Conservation (phyloP, 2,113 vertebrate species). For the Megaptera novaeangliae region DNA sequence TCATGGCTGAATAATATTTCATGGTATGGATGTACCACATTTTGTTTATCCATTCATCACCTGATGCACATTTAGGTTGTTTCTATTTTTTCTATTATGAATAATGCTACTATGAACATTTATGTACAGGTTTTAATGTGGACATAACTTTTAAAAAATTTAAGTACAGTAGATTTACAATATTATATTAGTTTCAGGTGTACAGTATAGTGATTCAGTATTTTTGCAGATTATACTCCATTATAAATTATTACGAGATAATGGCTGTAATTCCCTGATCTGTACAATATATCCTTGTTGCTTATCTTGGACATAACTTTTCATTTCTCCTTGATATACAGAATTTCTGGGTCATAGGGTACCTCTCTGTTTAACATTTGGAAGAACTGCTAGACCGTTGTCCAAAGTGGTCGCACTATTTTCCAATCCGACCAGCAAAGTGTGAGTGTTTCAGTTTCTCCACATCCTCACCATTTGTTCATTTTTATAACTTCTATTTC, state of each 20-base stretch:
- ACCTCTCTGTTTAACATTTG: background rate
- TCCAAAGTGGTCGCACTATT: background rate
- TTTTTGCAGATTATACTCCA: background rate
- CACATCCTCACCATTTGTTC: too few relatives aligned
- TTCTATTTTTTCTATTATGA: background rate
- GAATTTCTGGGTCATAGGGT: background rate
- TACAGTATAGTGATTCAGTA: background rate
- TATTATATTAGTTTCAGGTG: background rate
- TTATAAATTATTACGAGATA: background rate
- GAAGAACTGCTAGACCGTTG: background rate
- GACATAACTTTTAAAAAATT: background rate
- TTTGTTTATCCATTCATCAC: background rate
- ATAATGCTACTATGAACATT: background rate
- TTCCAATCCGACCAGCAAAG: background rate
- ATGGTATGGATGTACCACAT: rapidly evolving
- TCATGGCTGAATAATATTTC: background rate
- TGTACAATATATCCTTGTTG: background rate
- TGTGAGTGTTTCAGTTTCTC: too few relatives aligned
- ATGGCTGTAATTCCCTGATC: background rate
- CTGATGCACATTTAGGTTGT: background rate
- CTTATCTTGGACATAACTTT: background rate
- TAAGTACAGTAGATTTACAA: background rate
- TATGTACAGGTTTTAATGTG: background rate
- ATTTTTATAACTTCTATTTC: background rate
- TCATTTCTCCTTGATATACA: background rate